These are phyloP conservation scores for Catharus fuscescens DNA, from an alignment of 2,113 vertebrate genomes.

Conservation along the genomic window DNA sequence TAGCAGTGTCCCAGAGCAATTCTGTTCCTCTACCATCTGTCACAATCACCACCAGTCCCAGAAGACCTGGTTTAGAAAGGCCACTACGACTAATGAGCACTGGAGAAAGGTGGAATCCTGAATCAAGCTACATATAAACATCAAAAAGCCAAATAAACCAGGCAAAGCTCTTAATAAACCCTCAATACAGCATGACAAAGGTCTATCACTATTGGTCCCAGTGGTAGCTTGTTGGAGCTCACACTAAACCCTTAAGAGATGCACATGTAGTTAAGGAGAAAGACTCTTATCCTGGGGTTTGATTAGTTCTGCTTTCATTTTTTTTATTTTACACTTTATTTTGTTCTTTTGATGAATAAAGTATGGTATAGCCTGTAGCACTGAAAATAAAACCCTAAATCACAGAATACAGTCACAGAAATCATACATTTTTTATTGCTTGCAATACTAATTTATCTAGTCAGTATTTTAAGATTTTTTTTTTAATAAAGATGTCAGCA, in stretches of 20 bases:
- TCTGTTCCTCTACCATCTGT: slow-evolving; percentile 75
- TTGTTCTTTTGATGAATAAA: neutral
- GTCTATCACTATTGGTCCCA: slow-evolving; percentile 57
- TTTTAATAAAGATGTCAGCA: neutral
- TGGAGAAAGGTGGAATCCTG: slow-evolving; percentile 59
- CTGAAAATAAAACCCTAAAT: neutral
- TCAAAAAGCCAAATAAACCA: slow-evolving; percentile 50
- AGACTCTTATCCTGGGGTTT: neutral
- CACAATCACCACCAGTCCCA: slow-evolving; percentile 69
- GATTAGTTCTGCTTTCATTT: neutral
- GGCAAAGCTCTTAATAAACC: slow-evolving; percentile 58
- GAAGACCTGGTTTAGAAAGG: slow-evolving; percentile 74
- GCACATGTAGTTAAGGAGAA: neutral
- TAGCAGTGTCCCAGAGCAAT: slow-evolving; percentile 59
- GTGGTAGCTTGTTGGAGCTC: neutral
- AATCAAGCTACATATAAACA: slow-evolving; percentile 71
- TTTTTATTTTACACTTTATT: neutral
- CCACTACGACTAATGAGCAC: slow-evolving; percentile 68
- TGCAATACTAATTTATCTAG: neutral
- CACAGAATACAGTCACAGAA: neutral
- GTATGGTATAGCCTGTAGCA: neutral
- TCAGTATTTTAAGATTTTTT: neutral
- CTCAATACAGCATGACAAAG: slow-evolving; percentile 54
- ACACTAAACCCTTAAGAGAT: slow-evolving; percentile 35
- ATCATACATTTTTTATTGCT: neutral